Base-by-base conservation (phyloP, 2,888 invertebrate species). In the Cheilosia impressa region DNA sequence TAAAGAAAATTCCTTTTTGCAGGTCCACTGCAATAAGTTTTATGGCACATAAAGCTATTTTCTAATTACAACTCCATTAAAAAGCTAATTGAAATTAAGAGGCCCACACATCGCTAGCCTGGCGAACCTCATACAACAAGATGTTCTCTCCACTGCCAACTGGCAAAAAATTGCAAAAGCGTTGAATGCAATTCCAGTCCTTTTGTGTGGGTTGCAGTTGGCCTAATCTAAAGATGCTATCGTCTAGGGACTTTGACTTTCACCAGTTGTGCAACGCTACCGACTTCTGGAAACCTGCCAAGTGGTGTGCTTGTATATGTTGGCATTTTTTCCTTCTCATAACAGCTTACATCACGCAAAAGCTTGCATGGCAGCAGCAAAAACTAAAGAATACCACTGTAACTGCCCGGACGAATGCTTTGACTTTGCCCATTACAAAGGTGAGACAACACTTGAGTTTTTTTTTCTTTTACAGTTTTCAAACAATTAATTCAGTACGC, bases 31-130 rank as follows among this genome's bases (percentile, higher is more conserved):
- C 62, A 72, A 87, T 87, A 83, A 78, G 79, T 87, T 77, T 55
- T 63, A 78, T 80, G 83, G 82, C 78, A 77, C 83, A 87, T 80
- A 80, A 82, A 88, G 85, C 80, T 87, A 80, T 83, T 87, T 87
- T 83, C 88, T 87, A 88, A 88, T 88, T 88, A 88, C 82, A 85
- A 81, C 87, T 87, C 87, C 88, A 88, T 88, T 88, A 88, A 87
- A 87, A 87, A 71, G 75, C 75, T 87, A 88, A 88, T 88, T 88
- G 88, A 88, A 83, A 88, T 88, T 80, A 88, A 88, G 87, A 80
- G 84, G 83, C 65, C 65, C 84, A 84, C 79, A 84, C 79, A 80
- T 84, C 58, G 66, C 58, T 66, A 75, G 80, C 69, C n/a, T 43
- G 75, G 65, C 38, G 45, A 19, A 60, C 58, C 60, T 41, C 60